phyloP scores from a whole-genome alignment of 2,888 invertebrate genomes.

The Macaria notata region DNA sequence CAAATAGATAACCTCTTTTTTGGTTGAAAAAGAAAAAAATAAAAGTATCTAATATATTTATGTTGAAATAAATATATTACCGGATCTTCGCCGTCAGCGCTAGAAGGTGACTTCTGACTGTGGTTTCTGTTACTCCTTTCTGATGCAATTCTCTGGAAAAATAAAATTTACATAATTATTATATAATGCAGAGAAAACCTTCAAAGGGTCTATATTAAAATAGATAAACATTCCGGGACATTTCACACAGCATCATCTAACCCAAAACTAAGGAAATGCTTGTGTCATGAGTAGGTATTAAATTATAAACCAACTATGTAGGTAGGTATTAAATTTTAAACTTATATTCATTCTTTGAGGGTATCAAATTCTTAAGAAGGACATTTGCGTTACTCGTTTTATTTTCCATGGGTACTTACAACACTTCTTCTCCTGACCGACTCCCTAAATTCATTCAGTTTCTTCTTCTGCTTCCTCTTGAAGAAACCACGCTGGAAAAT shows the following conservation, averaged over 20 bases:
- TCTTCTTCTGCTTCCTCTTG: constrained; percentile 54
- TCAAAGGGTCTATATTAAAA: no score
- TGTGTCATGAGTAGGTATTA: background rate
- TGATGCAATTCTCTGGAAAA: constrained; percentile 24
- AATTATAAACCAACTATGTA: background rate
- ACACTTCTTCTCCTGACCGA: constrained; percentile 45
- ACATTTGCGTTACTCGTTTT: no score
- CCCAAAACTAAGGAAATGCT: background rate
- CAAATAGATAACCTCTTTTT: no score
- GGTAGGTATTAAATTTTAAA: background rate
- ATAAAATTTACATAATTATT: background rate
- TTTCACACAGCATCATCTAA: background rate
- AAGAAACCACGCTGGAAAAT: constrained; percentile 62
- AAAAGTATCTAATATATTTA: background rate
- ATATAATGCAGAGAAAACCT: no score
- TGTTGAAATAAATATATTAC: constrained; percentile 2
- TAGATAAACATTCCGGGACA: background rate
- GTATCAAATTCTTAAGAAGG: no score
- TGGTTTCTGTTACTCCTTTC: constrained; percentile 19
- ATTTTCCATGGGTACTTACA: constrained; percentile 50
- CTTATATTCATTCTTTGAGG: no score
- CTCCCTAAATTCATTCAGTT: constrained; percentile 47
- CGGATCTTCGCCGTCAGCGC: constrained; percentile 10
- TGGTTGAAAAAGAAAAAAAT: background rate
- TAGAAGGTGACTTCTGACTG: constrained; percentile 23